A percentile compares a stretch with the other conserved stretches of the same genome.
Conservation (phyloP, 2,113 vertebrate genomes). For the Galemys pyrenaicus region DNA sequence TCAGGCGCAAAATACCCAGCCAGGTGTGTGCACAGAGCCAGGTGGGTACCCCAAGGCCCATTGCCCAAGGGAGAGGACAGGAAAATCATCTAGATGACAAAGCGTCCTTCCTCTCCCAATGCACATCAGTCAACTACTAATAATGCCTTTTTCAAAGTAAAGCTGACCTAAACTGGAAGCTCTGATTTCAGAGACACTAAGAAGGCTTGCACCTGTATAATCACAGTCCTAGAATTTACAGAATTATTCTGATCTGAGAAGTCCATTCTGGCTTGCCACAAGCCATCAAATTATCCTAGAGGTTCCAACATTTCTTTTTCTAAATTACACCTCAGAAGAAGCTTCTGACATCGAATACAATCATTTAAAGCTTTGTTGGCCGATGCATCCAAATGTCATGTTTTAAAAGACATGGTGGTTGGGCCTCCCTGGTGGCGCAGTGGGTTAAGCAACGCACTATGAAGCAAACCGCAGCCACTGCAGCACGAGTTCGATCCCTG, state of each 20-base stretch:
- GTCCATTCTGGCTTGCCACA: neutral
- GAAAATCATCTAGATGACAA: too few relatives aligned
- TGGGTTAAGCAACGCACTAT: too few relatives aligned
- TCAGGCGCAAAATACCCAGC: neutral
- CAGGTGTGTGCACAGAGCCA: neutral
- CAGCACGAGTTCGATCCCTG: too few relatives aligned
- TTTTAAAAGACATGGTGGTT: neutral
- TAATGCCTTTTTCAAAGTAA: neutral
- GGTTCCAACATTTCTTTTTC: slow-evolving; percentile 11
- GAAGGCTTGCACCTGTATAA: neutral
- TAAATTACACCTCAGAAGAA: slow-evolving; percentile 7
- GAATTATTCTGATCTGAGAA: slow-evolving; percentile 9
- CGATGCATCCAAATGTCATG: neutral
- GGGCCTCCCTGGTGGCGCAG: too few relatives aligned
- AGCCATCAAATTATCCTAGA: neutral
- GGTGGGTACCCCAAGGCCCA: neutral
- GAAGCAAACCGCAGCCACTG: too few relatives aligned
- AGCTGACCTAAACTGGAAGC: neutral
- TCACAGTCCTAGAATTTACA: neutral
- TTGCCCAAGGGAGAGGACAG: too few relatives aligned
- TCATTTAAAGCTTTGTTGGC: neutral
- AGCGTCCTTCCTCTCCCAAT: neutral
- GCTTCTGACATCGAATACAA: neutral
- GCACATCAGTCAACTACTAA: neutral
- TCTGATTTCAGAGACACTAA: neutral